These are phyloP conservation scores for Malacoctenus gilli DNA, from an alignment of 2,797 vertebrate species.

Conservation along the genomic window DNA sequence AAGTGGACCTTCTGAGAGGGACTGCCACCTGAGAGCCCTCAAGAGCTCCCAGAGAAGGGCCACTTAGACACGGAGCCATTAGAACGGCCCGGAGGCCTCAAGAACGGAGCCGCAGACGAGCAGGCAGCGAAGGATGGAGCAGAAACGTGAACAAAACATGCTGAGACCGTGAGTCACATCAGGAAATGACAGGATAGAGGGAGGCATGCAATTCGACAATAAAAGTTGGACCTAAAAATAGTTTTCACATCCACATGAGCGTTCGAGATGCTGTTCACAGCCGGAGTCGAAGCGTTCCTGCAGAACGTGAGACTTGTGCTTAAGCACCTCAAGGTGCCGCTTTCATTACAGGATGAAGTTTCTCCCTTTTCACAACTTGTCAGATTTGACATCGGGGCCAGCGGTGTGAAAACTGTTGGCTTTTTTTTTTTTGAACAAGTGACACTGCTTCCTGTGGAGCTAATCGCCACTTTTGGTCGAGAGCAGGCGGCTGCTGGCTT, in stretches of 20 bases:
- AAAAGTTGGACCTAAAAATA: no score
- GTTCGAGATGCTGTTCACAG: no score
- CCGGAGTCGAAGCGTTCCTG: constrained; percentile 3
- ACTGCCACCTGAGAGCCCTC: not conserved
- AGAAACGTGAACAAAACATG: constrained; percentile 18
- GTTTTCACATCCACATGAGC: no score
- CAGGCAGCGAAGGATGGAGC: constrained; percentile 24
- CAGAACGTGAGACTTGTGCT: not conserved
- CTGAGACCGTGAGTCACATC: not conserved
- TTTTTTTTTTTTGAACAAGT: not conserved
- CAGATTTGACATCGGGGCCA: not conserved
- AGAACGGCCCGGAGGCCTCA: constrained; percentile 23
- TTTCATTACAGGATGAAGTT: not conserved
- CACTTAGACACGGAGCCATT: constrained; percentile 50
- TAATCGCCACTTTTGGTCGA: not conserved
- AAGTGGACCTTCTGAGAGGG: constrained; percentile 29
- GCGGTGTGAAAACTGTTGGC: not conserved
- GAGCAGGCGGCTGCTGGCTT: not conserved
- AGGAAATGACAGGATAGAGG: constrained; percentile 15
- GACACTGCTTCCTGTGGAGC: not conserved
- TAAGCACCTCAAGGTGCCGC: no score
- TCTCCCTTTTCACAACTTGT: not conserved
- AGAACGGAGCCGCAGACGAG: constrained; percentile 39
- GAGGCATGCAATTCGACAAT: no score
- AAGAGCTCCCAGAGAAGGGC: constrained; percentile 19